Percentiles rank a stretch among this genome's conserved stretches.
phyloP scores from a whole-genome alignment of 2,113 vertebrate genomes.

The Oenanthe melanoleuca region DNA sequence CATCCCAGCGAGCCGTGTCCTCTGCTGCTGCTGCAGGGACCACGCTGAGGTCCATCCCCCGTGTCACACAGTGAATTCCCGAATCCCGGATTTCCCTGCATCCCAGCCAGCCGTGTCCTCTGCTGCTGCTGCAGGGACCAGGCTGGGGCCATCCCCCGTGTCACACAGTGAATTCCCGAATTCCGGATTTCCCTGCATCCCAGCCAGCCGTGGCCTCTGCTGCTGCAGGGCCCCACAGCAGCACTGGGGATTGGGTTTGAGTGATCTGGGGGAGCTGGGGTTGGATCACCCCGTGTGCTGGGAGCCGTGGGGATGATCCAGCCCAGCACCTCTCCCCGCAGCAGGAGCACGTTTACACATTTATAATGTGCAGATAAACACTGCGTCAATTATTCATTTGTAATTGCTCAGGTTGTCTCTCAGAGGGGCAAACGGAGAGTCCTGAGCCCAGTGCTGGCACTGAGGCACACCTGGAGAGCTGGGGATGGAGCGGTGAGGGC shows the following conservation, averaged over 20 bases:
- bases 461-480: background rate
- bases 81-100: background rate
- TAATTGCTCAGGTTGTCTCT: background rate
- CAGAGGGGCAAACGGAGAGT: background rate
- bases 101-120: too few species aligned
- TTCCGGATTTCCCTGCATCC: background rate
- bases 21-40: rapidly evolving
- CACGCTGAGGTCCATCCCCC: too few species aligned
- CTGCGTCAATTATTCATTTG: background rate
- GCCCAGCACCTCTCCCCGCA: background rate
- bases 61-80: background rate
- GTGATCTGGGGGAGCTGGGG: too few species aligned
- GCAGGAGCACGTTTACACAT: background rate
- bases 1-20: rapidly evolving
- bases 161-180: too few species aligned
- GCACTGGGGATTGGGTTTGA: too few species aligned
- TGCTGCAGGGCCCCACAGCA: background rate
- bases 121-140: too few species aligned
- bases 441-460: background rate
- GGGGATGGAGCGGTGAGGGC: background rate
- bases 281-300: background rate
- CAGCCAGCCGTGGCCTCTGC: rapidly evolving
- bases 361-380: background rate
- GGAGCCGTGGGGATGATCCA: background rate
- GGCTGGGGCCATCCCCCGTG: too few species aligned